phyloP scores from a whole-genome alignment of 2,888 invertebrate species.

The Meteorus colon region DNA sequence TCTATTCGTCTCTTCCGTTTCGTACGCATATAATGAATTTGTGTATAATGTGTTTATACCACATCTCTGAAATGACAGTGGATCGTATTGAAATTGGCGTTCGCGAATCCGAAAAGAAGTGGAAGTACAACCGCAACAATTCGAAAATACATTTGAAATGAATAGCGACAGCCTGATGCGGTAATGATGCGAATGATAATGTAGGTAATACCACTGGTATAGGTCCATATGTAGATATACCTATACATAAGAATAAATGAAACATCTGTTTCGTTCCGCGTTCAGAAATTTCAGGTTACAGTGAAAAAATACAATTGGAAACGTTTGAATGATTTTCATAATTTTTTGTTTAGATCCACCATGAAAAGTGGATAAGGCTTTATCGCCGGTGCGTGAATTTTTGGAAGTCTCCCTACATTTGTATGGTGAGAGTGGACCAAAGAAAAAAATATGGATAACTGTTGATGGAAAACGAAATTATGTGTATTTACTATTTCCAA shows the following conservation, averaged over 20 bases:
- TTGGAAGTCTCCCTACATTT: too few relatives aligned
- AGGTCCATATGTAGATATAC: neutral
- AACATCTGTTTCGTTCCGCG: conserved; percentile 4
- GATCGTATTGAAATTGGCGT: neutral
- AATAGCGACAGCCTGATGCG: neutral
- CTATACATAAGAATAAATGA: neutral
- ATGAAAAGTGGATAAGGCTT: too few relatives aligned
- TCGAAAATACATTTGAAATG: neutral
- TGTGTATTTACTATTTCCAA: neutral
- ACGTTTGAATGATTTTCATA: too few relatives aligned
- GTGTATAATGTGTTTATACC: neutral
- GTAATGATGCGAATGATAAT: neutral
- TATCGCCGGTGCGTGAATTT: too few relatives aligned
- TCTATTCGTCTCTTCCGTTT: neutral
- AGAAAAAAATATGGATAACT: too few relatives aligned
- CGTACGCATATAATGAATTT: neutral
- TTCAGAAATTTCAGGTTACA: neutral
- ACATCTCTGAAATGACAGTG: neutral
- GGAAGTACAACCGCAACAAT: neutral
- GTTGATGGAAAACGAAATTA: neutral
- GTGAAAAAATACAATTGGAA: neutral
- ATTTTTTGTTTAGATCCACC: too few relatives aligned
- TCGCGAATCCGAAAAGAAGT: neutral
- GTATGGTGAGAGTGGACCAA: too few relatives aligned
- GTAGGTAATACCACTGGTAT: neutral